A percentile compares a stretch with the other conserved stretches of the same genome.
Conservation (phyloP, 1,140 invertebrate genomes). For the Oncopeltus fasciatus region DNA sequence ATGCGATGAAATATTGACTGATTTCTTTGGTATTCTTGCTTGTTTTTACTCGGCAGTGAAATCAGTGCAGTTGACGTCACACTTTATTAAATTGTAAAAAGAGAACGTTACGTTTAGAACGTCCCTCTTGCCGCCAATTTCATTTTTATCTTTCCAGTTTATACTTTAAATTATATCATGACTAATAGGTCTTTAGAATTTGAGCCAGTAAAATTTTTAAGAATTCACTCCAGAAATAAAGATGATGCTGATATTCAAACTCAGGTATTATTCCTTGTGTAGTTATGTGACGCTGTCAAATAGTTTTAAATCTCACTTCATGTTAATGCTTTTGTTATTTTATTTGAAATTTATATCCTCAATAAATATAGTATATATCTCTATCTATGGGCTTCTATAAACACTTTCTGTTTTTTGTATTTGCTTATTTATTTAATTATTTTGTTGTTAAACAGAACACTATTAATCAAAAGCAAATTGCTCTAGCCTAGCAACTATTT, state of each 20-base stretch:
- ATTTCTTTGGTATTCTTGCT: no score
- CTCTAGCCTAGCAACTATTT: no score
- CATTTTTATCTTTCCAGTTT: no score
- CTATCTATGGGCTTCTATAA: background rate
- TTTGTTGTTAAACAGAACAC: no score
- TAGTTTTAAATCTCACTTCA: background rate
- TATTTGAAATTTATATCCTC: background rate
- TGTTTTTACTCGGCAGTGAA: no score
- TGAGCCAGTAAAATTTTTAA: conserved; percentile 26
- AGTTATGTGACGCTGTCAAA: background rate
- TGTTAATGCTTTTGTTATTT: background rate
- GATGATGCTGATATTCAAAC: conserved; percentile 29
- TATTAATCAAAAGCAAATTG: no score
- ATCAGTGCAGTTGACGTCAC: no score
- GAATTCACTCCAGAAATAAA: conserved; percentile 29
- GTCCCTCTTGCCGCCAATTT: no score
- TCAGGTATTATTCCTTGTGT: conserved; percentile 22
- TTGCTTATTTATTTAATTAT: background rate
- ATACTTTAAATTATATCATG: background rate
- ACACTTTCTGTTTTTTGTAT: background rate
- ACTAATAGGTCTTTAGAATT: conserved; percentile 16
- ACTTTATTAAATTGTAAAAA: no score
- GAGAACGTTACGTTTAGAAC: no score
- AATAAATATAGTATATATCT: background rate
- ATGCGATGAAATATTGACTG: no score